Conservation (phyloP, 1,140 invertebrate species). For the Mylabris phalerata region DNA sequence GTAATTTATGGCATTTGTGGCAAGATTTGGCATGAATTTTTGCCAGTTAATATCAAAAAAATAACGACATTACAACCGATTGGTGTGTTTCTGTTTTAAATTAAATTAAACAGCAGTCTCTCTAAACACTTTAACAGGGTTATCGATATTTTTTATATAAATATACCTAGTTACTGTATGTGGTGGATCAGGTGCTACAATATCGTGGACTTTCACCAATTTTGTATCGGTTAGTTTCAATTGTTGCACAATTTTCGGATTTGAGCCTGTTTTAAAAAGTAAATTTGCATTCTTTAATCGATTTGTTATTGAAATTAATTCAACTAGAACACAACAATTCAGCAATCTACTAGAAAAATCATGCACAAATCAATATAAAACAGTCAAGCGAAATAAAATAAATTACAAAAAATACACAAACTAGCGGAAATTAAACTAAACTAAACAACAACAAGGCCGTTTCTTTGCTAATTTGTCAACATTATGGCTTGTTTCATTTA, state of each 20-base stretch:
- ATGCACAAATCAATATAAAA: conserved; percentile 6
- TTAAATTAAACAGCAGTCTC: conserved; percentile 33
- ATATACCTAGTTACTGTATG: conserved; percentile 28
- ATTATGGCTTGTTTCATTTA: background rate
- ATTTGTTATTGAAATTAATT: background rate
- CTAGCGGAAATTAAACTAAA: background rate
- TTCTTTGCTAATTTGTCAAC: background rate
- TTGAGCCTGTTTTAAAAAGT: conserved; percentile 15
- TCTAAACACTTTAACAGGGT: conserved; percentile 32
- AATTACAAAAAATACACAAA: conserved; percentile 1
- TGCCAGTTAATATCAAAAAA: no score
- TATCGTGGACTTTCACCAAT: conserved; percentile 20
- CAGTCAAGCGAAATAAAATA: conserved; percentile 8
- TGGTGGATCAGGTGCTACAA: conserved; percentile 5
- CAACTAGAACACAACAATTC: background rate
- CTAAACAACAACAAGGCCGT: no score
- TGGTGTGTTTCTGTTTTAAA: no score
- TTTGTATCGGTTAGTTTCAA: conserved; percentile 12
- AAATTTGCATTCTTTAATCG: background rate
- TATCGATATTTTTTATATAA: conserved; percentile 33
- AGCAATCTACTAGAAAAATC: conserved; percentile 3
- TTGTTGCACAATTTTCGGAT: conserved; percentile 15
- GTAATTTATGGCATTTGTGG: no score
- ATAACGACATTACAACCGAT: no score
- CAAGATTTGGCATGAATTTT: no score